Evolutionary conservation across 2,888 invertebrate species (phyloP), one percentile per base, ranked within the genome.

Genomic region (Andrena hattorfiana): DNA sequence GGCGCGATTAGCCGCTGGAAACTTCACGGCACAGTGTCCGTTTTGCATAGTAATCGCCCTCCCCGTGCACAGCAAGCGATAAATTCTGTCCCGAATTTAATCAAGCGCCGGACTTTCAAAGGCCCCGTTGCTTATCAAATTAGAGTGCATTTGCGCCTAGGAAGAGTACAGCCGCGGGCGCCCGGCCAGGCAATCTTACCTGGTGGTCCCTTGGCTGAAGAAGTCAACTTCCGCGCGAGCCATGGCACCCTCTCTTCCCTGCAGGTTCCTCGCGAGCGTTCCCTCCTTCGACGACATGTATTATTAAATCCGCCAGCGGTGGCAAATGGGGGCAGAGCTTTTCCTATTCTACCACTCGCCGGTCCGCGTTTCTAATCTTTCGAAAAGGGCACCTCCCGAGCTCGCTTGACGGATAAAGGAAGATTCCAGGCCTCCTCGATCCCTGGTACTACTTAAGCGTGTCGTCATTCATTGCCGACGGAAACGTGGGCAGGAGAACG

Each of bases 221-320:
- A 56, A 32, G 42, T 73, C 62, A 13, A 49, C 35, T 30, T 60
- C 59, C 49, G 60, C 26, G 23, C 48, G 49, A 23, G 75, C 56
- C 78, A 78, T 84, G 69, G 64, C 30, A 20, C 26, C 68, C 16
- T 69, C 49, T 60, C 64, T 49, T 42, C 60, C 49, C 30, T 35
- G 28, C 49, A 54, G 48, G 28, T 16, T 64, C 32, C 64, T 26
- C 10, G 20, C 64, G 13, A 48, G 7, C 13, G n/a, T 23, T 13
- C 20, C 13, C 4, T 28, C 10, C 16, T 35, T 4, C 67, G n/a
- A 20, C 10, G n/a, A 13, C 10, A 2, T 20, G 2, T 2, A 32
- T 59, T 4, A 13, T 20, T 13, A 42, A 48, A 0, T 7, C 30
- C 10, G 4, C 26, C 3, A 42, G 7, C 1, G 7, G 13, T 13